Percentiles rank a stretch among this genome's conserved stretches.
Conservation (phyloP, 92 coral and sea anemone species). For the Porites divaricata region DNA sequence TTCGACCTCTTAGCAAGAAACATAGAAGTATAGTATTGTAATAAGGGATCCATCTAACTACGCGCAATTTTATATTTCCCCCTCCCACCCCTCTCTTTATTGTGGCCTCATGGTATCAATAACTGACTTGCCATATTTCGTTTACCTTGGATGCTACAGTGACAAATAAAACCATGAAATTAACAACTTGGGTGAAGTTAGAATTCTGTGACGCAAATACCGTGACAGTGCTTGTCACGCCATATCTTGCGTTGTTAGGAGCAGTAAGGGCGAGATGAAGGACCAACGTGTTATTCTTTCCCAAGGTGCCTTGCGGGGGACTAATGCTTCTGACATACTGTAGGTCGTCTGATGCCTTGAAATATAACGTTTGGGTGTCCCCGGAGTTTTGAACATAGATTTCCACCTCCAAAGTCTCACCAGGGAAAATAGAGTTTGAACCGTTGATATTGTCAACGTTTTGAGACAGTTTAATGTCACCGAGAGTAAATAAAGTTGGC, state of each 20-base stretch:
- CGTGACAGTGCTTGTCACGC: slow-evolving; percentile 57
- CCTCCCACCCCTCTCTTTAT: too few relatives aligned
- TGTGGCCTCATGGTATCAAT: too few relatives aligned
- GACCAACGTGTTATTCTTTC: slow-evolving; percentile 13
- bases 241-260: slow-evolving; percentile 36
- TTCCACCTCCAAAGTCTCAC: slow-evolving; percentile 25
- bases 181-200: slow-evolving; percentile 7
- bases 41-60: too few relatives aligned
- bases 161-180: slow-evolving; percentile 58
- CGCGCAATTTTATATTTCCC: too few relatives aligned
- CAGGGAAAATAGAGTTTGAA: slow-evolving; percentile 38
- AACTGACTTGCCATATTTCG: not conserved
- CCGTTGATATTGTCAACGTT: not conserved
- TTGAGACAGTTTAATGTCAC: slow-evolving; percentile 36
- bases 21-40: too few relatives aligned
- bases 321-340: not conserved
- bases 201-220: slow-evolving; percentile 52
- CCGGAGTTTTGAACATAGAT: slow-evolving; percentile 52
- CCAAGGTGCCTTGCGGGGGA: not conserved
- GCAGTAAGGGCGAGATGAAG: slow-evolving; percentile 23
- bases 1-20: too few relatives aligned
- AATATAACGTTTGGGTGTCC: slow-evolving; percentile 22
- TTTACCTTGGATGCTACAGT: slow-evolving; percentile 63
- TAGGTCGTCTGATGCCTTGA: slow-evolving; percentile 48
- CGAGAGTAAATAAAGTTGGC: slow-evolving; percentile 36